Conservation (phyloP, 1,140 invertebrate genomes). For the Meteorus sp. region DNA sequence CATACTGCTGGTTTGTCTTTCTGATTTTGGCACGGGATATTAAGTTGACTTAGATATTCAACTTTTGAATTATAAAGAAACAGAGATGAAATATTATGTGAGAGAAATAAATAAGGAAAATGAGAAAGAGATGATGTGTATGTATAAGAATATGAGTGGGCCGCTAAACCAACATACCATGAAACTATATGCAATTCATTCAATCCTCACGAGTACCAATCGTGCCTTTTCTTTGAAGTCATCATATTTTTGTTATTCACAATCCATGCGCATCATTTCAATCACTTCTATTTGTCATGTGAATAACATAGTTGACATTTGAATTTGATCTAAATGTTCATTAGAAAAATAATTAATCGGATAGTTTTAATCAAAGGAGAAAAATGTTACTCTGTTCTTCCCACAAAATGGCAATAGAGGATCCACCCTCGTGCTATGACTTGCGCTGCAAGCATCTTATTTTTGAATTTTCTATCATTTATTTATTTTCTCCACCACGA, state of each 20-base stretch:
- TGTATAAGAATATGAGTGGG: constrained; percentile 15
- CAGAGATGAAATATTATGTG: not conserved
- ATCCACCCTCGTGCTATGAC: no score
- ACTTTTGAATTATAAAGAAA: not conserved
- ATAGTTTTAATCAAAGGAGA: no score
- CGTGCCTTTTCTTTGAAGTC: not conserved
- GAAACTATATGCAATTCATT: constrained; percentile 28
- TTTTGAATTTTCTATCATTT: no score
- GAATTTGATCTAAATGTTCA: not conserved
- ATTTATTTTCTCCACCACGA: not conserved
- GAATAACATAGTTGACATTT: not conserved
- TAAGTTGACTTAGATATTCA: constrained; percentile 4
- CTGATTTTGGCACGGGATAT: constrained; percentile 24
- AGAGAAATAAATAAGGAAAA: not conserved
- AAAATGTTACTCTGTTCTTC: not conserved
- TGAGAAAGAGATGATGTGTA: not conserved
- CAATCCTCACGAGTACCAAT: constrained; percentile 14
- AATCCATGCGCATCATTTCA: not conserved
- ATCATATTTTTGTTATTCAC: not conserved
- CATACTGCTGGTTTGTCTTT: constrained; percentile 6
- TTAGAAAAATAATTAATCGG: not conserved
- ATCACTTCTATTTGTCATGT: not conserved
- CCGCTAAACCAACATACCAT: constrained; percentile 30
- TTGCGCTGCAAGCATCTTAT: no score
- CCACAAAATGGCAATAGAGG: no score